Evolutionary conservation across 2,113 vertebrate species (phyloP).

Genomic region (Malaclemys terrapin): DNA sequence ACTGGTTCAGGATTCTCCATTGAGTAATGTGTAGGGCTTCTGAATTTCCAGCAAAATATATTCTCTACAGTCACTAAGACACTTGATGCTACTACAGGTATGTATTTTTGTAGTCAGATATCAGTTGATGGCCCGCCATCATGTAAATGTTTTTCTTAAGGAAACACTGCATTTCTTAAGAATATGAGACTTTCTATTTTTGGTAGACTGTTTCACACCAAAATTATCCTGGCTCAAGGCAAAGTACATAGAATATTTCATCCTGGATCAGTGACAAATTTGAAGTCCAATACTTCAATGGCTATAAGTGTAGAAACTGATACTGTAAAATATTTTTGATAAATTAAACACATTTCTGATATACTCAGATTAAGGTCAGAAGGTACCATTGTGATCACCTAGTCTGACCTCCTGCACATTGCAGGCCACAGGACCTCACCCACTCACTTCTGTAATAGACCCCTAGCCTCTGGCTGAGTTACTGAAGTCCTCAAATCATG

Average conservation of each 20-base stretch:
- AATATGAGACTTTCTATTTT: background rate
- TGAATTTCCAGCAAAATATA: background rate
- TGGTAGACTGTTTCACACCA: background rate
- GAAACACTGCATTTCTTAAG: background rate
- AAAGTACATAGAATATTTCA: background rate
- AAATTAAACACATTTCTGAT: background rate
- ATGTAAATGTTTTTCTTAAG: background rate
- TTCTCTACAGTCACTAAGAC: background rate
- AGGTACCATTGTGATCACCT: background rate
- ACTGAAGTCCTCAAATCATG: background rate
- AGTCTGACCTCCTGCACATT: background rate
- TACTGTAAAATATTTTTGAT: background rate
- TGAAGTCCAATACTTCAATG: background rate
- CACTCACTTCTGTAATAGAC: background rate
- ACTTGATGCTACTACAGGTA: background rate
- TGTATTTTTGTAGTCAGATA: background rate
- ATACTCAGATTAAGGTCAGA: background rate
- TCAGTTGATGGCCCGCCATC: background rate
- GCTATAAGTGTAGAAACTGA: background rate
- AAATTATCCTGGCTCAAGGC: background rate
- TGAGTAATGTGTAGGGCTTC: background rate
- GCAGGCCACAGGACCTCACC: background rate
- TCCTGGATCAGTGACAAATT: background rate
- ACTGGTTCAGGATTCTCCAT: background rate
- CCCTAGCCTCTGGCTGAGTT: background rate